A percentile compares a stretch with the other conserved stretches of the same genome.
phyloP scores from a whole-genome alignment of 2,113 vertebrate genomes.

The Gymnocephalus cernua region DNA sequence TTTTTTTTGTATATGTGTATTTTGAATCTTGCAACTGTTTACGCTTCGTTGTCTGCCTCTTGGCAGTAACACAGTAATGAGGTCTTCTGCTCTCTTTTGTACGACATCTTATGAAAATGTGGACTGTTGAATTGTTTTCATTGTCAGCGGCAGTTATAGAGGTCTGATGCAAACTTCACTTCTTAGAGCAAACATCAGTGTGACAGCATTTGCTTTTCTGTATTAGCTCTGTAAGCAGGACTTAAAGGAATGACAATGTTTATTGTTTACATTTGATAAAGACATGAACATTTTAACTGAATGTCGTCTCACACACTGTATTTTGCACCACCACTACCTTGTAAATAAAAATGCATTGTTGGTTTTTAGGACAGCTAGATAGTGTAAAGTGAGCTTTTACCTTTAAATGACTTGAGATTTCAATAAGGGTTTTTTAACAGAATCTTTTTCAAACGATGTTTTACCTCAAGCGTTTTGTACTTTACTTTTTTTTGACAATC shows the following conservation, averaged over 20 bases:
- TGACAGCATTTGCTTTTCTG: slow-evolving; percentile 52
- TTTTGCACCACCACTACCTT: slow-evolving; percentile 79
- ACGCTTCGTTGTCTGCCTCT: slow-evolving; percentile 20
- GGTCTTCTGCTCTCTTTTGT: slow-evolving; percentile 48
- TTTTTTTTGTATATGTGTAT: slow-evolving; percentile 52
- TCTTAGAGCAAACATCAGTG: slow-evolving; percentile 50
- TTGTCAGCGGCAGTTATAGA: slow-evolving; percentile 10
- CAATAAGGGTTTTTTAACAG: slow-evolving; percentile 81
- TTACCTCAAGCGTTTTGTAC: slow-evolving; percentile 84
- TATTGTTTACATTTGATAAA: slow-evolving; percentile 80
- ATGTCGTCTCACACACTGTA: slow-evolving; percentile 82
- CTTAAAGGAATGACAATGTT: slow-evolving; percentile 56
- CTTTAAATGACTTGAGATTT: slow-evolving; percentile 69
- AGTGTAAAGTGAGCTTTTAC: slow-evolving; percentile 76
- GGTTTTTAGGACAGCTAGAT: slow-evolving; percentile 69
- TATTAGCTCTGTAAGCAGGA: slow-evolving; percentile 49
- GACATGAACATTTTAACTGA: slow-evolving; percentile 74
- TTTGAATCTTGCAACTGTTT: slow-evolving; percentile 16
- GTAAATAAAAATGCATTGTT: slow-evolving; percentile 76
- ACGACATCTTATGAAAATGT: slow-evolving; percentile 33
- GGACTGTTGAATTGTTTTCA: slow-evolving; percentile 46
- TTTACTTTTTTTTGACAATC: slow-evolving; percentile 83
- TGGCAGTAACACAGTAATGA: slow-evolving; percentile 20
- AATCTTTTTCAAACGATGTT: slow-evolving; percentile 80
- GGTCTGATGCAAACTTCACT: slow-evolving; percentile 45